Evolutionary conservation across 2,888 invertebrate species (phyloP).

Genomic region (Mythimna impura): DNA sequence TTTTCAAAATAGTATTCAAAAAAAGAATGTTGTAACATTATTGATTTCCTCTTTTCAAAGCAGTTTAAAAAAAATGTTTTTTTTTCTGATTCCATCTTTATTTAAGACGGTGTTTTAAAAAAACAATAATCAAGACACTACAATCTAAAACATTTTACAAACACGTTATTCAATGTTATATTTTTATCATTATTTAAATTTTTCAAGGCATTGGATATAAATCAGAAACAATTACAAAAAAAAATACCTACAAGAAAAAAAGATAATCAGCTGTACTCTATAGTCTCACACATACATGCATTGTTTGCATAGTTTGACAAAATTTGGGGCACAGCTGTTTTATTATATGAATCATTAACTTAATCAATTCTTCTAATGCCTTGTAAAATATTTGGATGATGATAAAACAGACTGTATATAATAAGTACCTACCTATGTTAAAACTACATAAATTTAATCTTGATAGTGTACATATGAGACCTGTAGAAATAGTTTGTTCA

Average conservation of each 20-base stretch:
- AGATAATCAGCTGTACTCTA: too few species aligned
- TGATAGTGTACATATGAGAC: not conserved
- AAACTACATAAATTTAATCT: not conserved
- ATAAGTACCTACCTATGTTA: not conserved
- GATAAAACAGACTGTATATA: not conserved
- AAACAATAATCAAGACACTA: not conserved
- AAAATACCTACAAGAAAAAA: too few species aligned
- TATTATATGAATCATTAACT: not conserved
- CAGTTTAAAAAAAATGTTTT: not conserved
- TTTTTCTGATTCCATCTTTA: not conserved
- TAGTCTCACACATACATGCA: too few species aligned
- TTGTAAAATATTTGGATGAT: not conserved
- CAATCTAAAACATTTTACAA: not conserved
- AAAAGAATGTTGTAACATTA: not conserved
- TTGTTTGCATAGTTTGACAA: too few species aligned
- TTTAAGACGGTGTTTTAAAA: not conserved
- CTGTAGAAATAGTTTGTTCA: not conserved
- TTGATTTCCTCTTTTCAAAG: not conserved
- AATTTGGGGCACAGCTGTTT: not conserved
- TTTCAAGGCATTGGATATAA: too few species aligned
- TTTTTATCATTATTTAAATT: too few species aligned
- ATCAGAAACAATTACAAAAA: not conserved
- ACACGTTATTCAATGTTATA: too few species aligned
- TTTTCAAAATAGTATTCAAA: not conserved
- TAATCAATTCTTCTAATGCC: not conserved